Evolutionary conservation across 2,888 invertebrate genomes (phyloP).

Genomic region (Xestia ashworthii): DNA sequence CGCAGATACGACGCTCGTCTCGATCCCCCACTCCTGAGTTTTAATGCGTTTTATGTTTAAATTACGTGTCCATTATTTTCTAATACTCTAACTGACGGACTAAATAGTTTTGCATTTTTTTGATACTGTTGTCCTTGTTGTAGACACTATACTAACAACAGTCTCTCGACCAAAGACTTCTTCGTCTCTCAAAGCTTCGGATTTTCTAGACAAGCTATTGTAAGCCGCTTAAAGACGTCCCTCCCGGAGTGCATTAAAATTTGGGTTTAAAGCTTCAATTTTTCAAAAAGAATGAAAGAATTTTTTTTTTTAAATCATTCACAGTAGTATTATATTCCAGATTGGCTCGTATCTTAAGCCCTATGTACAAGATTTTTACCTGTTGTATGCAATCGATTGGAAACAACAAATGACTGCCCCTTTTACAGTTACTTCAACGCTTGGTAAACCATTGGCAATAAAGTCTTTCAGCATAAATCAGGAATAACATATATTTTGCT

Average conservation of each 20-base stretch:
- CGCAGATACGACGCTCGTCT: no score
- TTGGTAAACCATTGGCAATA: background rate
- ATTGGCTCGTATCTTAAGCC: background rate
- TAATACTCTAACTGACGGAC: no score
- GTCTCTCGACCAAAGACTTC: background rate
- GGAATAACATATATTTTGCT: background rate
- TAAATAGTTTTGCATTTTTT: no score
- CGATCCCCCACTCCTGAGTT: no score
- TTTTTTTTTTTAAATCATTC: background rate
- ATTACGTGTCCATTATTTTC: no score
- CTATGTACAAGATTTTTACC: background rate
- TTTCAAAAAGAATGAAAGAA: background rate
- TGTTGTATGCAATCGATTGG: background rate
- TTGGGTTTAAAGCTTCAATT: background rate
- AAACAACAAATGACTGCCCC: background rate
- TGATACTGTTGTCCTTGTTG: background rate
- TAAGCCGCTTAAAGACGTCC: background rate
- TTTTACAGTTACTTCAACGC: background rate
- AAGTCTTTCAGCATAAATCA: background rate
- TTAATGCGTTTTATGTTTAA: no score
- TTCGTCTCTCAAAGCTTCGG: background rate
- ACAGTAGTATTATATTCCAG: background rate
- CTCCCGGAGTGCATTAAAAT: background rate
- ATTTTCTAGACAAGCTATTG: background rate
- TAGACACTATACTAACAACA: background rate